Evolutionary conservation across 2,888 invertebrate genomes (phyloP).

Genomic region (Cryptosula pallasiana): DNA sequence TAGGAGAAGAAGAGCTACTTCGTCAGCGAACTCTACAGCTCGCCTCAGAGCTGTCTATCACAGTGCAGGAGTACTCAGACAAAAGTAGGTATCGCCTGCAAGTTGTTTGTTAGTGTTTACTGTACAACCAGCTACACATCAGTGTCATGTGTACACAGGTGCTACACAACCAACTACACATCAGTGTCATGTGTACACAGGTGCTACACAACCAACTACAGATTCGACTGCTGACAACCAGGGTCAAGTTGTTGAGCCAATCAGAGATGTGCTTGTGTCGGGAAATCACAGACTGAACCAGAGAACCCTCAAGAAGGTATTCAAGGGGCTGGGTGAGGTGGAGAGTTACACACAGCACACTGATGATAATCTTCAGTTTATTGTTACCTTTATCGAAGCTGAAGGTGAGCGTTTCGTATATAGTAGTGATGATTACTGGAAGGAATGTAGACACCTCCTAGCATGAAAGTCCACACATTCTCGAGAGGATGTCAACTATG

Average conservation of each 20-base stretch:
- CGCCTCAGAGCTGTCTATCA: too few relatives aligned
- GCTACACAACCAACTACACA: background rate
- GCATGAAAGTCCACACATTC: too few relatives aligned
- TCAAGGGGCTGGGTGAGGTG: background rate
- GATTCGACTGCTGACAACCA: too few relatives aligned
- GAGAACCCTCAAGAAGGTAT: background rate
- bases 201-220: background rate
- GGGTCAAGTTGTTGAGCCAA: too few relatives aligned
- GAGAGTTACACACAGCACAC: background rate
- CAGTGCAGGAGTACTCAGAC: too few relatives aligned
- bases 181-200: background rate
- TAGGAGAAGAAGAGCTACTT: too few relatives aligned
- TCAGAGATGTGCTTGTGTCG: background rate
- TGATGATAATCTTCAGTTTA: background rate
- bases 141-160: background rate
- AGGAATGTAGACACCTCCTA: too few relatives aligned
- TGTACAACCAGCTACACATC: background rate
- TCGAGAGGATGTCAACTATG: too few relatives aligned
- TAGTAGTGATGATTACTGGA: too few relatives aligned
- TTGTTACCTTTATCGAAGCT: background rate
- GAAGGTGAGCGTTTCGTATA: background rate
- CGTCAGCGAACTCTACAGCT: too few relatives aligned
- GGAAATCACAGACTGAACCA: background rate
- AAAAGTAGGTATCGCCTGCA: too few relatives aligned
- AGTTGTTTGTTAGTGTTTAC: too few relatives aligned